Evolutionary conservation across 2,113 vertebrate genomes (phyloP).

Genomic region (Carettochelys insculpta): DNA sequence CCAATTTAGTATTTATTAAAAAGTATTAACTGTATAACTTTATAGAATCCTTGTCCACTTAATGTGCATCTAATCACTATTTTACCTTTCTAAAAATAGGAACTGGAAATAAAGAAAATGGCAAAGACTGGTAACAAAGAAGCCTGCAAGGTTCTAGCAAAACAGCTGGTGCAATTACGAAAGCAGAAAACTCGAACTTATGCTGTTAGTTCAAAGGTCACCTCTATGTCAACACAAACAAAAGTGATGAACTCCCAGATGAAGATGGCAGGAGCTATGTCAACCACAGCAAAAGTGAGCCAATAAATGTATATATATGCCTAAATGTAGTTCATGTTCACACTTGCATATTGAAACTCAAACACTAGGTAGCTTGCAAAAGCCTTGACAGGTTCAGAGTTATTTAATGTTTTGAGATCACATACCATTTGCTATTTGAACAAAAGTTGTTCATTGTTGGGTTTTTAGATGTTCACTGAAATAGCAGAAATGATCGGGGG

Average conservation of each 20-base stretch:
- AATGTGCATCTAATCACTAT: neutral
- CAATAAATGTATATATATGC: neutral
- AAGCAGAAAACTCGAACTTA: conserved; percentile 96
- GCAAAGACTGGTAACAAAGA: conserved; percentile 95
- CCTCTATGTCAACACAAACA: conserved; percentile 95
- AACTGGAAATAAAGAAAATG: conserved; percentile 99
- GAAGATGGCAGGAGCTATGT: conserved; percentile 99
- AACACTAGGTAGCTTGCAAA: neutral
- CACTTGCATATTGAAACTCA: neutral
- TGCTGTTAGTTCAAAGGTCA: conserved; percentile 97
- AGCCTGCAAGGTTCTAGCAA: conserved; percentile 95
- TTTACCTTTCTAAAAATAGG: conserved; percentile 73
- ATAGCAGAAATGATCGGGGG: too few species aligned
- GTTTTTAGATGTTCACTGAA: too few species aligned
- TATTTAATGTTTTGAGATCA: too few species aligned
- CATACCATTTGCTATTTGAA: too few species aligned
- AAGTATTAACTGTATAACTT: neutral
- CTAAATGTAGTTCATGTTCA: neutral
- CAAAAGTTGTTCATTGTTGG: too few species aligned
- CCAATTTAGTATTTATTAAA: neutral
- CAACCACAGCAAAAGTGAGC: conserved; percentile 92
- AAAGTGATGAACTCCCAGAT: conserved; percentile 99
- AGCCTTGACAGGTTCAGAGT: neutral
- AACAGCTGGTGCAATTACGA: conserved; percentile 92
- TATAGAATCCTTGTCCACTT: neutral